Evolutionary conservation across 2,797 vertebrate species (phyloP), one percentile per base, ranked within the genome.

Genomic region (Alfaro cultratus): DNA sequence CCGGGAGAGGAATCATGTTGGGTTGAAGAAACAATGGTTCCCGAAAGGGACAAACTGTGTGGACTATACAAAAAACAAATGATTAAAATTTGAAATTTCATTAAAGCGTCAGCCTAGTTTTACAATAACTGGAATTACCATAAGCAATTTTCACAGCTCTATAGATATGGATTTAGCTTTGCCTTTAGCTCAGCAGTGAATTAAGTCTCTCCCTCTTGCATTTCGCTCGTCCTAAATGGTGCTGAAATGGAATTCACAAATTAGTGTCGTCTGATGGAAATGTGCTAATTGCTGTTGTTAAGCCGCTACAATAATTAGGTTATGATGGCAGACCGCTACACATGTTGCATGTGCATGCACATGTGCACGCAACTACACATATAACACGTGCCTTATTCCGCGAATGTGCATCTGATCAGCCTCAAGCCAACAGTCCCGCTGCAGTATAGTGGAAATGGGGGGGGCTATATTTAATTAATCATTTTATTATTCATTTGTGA

Each of bases 221-320:
- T 62, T 80, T 78, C 80, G 87, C 84, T 82, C 76, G 82, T 84
- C 80, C 85, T 91, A 81, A 91, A 90, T 90, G 86, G 78, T 75
- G 85, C 88, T 90, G 88, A 91, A 95, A 94, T 91, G 91, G 87
- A 93, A 94, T 94, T 95, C 92, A 93, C 94, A 95, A 95, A 95
- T 95, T 95, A 94, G 92, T 94, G 93, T 95, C 92, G 89, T 95
- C 94, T 94, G 93, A 95, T 94, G 92, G 93, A 95, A 95, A 95
- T 93, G 94, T 95, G 93, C 91, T 95, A 95, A 96, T 95, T 95
- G 95, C 94, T 93, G 91, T 92, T 94, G 94, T 95, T 95, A 94
- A 95, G 95, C 91, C 92, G 93, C 91, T 88, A 88, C 93, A 94
- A 94, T 95, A 96, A 95, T 95, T 94, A 95, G 95, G 93, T 95